Conservation (phyloP, 2,888 invertebrate genomes). For the Eupsilia transversa region DNA sequence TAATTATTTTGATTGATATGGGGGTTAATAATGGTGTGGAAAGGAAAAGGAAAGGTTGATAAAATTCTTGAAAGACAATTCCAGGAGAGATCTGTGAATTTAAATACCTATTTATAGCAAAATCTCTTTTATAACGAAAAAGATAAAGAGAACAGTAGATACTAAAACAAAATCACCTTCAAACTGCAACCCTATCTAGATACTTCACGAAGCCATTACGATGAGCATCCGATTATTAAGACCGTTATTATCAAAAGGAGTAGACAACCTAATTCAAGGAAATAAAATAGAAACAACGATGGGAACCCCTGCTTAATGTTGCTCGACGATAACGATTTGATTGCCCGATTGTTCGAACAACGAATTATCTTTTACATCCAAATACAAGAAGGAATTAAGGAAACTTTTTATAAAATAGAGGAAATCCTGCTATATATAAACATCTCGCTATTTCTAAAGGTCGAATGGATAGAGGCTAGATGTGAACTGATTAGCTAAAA, state of each 20-base stretch:
- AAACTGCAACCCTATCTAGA: slow-evolving; percentile 46
- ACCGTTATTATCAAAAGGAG: slow-evolving; percentile 62
- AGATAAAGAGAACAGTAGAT: slow-evolving; percentile 37
- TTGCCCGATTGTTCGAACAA: slow-evolving; percentile 65
- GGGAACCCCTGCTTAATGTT: slow-evolving; percentile 69
- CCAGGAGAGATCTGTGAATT: background rate
- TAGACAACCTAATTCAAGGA: slow-evolving; percentile 66
- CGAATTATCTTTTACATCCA: slow-evolving; percentile 62
- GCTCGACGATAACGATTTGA: slow-evolving; percentile 70
- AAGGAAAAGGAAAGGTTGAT: background rate
- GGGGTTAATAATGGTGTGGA: background rate
- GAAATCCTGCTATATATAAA: slow-evolving; percentile 61
- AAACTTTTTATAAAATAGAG: slow-evolving; percentile 62
- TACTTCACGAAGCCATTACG: slow-evolving; percentile 50
- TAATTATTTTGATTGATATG: slow-evolving; percentile 40
- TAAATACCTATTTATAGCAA: slow-evolving; percentile 8
- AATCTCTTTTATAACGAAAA: slow-evolving; percentile 13
- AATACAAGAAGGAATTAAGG: slow-evolving; percentile 65
- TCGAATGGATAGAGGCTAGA: slow-evolving; percentile 66
- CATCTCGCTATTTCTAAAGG: slow-evolving; percentile 59
- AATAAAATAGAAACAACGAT: slow-evolving; percentile 68
- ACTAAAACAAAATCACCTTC: slow-evolving; percentile 44
- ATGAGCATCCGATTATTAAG: slow-evolving; percentile 60
- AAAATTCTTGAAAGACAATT: background rate
- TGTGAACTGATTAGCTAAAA: slow-evolving; percentile 65